These are phyloP conservation scores for Polyodon spathula DNA, from an alignment of 2,113 vertebrate genomes.

Conservation along the genomic window DNA sequence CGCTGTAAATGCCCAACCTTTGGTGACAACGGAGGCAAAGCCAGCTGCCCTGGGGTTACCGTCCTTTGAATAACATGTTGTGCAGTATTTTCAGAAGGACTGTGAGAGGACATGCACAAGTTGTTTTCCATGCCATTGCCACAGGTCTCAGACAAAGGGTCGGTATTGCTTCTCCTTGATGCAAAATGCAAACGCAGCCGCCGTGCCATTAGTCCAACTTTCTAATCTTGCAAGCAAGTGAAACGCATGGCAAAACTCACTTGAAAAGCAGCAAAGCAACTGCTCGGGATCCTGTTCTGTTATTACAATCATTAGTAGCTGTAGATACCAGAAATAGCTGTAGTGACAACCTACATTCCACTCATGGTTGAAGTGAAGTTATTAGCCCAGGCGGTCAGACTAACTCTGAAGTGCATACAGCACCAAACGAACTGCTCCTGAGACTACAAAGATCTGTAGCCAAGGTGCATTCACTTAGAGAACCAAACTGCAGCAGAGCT, in stretches of 20 bases:
- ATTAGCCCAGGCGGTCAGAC: constrained; percentile 48
- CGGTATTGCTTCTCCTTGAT: constrained; percentile 81
- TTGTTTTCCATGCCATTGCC: constrained; percentile 60
- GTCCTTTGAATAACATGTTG: constrained; percentile 64
- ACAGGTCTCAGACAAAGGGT: constrained; percentile 70
- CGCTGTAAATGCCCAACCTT: constrained; percentile 52
- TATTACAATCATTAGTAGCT: constrained; percentile 61
- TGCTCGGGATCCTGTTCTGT: constrained; percentile 47
- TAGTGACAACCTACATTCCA: constrained; percentile 61
- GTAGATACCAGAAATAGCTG: constrained; percentile 65
- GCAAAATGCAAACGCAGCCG: constrained; percentile 85
- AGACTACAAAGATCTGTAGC: constrained; percentile 47
- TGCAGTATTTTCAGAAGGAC: constrained; percentile 44
- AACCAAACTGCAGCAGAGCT: constrained; percentile 42
- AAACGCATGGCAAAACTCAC: constrained; percentile 54
- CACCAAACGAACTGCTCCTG: constrained; percentile 48
- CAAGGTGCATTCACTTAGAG: constrained; percentile 48
- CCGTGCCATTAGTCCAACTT: constrained; percentile 80
- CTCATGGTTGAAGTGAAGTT: constrained; percentile 43
- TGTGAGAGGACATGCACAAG: constrained; percentile 41
- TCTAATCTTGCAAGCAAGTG: constrained; percentile 57
- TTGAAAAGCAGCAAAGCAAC: constrained; percentile 51
- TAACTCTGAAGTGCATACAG: constrained; percentile 42
- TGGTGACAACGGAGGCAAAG: constrained; percentile 50
- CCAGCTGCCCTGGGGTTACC: constrained; percentile 57